These are phyloP conservation scores for Clinocottus analis DNA, from an alignment of 2,113 vertebrate species.

Conservation along the genomic window DNA sequence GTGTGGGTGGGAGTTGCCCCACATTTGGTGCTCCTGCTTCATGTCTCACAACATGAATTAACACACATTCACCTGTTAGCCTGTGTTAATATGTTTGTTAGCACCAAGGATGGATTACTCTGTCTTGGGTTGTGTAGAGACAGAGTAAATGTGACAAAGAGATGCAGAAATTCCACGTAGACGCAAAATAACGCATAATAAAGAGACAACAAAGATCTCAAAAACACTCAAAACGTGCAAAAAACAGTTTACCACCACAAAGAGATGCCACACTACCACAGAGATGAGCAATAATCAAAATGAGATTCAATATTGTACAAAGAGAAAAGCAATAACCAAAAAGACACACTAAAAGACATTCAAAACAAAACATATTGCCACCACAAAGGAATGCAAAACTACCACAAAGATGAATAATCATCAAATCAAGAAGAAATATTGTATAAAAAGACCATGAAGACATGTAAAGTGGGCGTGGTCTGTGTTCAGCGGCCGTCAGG, in stretches of 20 bases:
- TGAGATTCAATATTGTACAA: not conserved
- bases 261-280: not conserved
- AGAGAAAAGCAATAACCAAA: not conserved
- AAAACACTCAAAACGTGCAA: not conserved
- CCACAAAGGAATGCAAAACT: not conserved
- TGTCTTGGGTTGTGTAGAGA: not conserved
- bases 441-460: not conserved
- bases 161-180: not conserved
- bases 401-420: not conserved
- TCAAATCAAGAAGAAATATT: not conserved
- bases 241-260: not conserved
- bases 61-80: conserved; percentile 1
- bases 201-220: not conserved
- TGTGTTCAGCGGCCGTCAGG: no score
- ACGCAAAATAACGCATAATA: not conserved
- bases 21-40: conserved; percentile 36
- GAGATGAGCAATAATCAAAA: not conserved
- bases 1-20: conserved; percentile 30
- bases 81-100: not conserved
- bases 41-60: not conserved
- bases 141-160: not conserved
- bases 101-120: not conserved
- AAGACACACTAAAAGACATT: not conserved
- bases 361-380: not conserved
- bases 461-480: not conserved